Base-by-base conservation (phyloP, 2,888 invertebrate genomes). In the Stratiomys singularior region DNA sequence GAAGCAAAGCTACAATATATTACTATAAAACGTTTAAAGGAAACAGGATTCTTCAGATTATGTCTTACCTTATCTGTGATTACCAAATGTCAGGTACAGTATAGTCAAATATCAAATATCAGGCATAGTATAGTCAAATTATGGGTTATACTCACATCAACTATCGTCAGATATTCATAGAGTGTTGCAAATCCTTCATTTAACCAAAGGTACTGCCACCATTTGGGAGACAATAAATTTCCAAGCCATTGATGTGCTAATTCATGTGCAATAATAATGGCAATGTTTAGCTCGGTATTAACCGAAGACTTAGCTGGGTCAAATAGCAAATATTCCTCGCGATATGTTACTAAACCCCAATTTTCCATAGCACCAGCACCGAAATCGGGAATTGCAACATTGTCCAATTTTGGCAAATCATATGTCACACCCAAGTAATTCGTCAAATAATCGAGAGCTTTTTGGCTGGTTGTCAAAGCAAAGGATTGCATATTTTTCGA, bases 341-440 rank as follows among this genome's bases (percentile, higher is more conserved):
- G 84, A 72, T 87, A 87, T 1, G 94, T 94, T 37, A 95, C 92
- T 58, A 97, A 86, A 5, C 97, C 97, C 96, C 97, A 97, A 85
- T 97, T 97, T 85, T 97, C 96, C 96, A 97, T 97, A 47, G 96
- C 96, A 25, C 93, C 93, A 80, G 93, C 92, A 30, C 91, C 89
- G 83, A 96, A 96, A 82, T 96, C 94, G 0, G 96, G 94, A 9
- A 97, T 90, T 0, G 95, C 95, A 1, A 93, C 93, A 93, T 96
- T 94, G 85, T 97, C 96, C 82, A 95, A 90, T 87, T 96, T 96
- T 0, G 93, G 91, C 23, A 96, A 83, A 0, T 93, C 92, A 82
- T 93, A 96, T 21, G 90, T 87, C 25, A 94, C 91, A 79, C 90
- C 89, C 82, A 95, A 95, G 81, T 92, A 94, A 0, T 91, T 88